These are phyloP conservation scores for Neuroscelio doddi DNA, from an alignment of 2,888 invertebrate genomes.

Conservation along the genomic window DNA sequence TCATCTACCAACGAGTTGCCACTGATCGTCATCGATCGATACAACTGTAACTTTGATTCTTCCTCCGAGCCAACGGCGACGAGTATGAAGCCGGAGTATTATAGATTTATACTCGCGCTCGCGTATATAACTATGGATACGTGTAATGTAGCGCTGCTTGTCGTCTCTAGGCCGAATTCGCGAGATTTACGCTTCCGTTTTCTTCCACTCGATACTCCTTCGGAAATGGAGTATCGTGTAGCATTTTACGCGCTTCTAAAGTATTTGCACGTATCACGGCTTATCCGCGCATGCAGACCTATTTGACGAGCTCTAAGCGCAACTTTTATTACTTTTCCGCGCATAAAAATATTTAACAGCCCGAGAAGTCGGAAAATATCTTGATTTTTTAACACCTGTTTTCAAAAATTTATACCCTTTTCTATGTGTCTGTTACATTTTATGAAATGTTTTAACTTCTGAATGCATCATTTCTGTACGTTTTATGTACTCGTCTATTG, in stretches of 20 bases:
- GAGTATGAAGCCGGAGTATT: constrained; percentile 9
- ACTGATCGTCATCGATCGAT: constrained; percentile 17
- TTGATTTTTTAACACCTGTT: no score
- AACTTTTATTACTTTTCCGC: no score
- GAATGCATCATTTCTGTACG: no score
- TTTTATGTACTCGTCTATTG: no score
- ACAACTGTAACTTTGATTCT: constrained; percentile 13
- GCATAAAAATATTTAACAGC: no score
- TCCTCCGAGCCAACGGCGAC: constrained; percentile 12
- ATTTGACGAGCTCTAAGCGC: no score
- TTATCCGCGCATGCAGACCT: no score
- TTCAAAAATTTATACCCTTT: no score
- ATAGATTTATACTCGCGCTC: constrained; percentile 37
- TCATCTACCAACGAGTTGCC: constrained; percentile 19
- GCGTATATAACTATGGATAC: not conserved
- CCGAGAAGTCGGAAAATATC: no score
- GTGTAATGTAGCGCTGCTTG: constrained; percentile 1
- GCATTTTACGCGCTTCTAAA: not conserved
- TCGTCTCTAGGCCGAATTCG: constrained; percentile 28
- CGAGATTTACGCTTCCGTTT: constrained; percentile 32
- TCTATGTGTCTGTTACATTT: no score
- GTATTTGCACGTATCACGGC: no score
- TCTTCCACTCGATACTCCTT: constrained; percentile 17
- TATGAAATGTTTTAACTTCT: no score
- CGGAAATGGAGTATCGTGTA: constrained; percentile 3